Base-by-base conservation (phyloP, 2,797 vertebrate species). In the Lutra lutra region DNA sequence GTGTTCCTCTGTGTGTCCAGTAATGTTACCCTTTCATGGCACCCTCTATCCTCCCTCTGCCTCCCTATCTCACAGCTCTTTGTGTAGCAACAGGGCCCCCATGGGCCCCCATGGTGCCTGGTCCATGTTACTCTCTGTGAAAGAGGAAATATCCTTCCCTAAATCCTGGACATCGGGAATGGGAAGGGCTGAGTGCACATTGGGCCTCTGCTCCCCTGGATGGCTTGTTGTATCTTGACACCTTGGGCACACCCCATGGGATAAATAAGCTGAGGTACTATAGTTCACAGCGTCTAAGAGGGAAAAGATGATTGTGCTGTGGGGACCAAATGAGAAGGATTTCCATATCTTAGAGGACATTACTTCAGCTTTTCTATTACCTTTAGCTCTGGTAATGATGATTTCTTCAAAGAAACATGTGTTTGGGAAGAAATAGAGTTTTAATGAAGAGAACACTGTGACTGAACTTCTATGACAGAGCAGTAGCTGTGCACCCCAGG, bases 1-100 rank as follows among this genome's bases (percentile, higher is more conserved):
- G 21, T 1, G 0, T 14, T 32, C 4, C 9, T 64, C 27, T 2
- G 0, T 7, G 7, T 32, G 14, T 13, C n/a, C 46, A 14, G 7
- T 13, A 72, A 84, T 27, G 38, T 6, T 4, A 23, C 80, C 13
- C 40, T 70, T 35, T 18, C 18, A 3, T 4, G 25, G 5, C 17
- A 0, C 3, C 32, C 10, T 90, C 46, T 27, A 29, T 20, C 89
- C 29, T 79, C 25, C 8, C 46, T 66, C 15, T 62, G 15, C 1
- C 11, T 83, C 18, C 20, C 12, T 73, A 9, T 21, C 13, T 9
- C 23, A 78, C 17, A 12, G 29, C 23, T 83, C 17, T 75, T 32
- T 60, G 15, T 56, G 27, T 35, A 58, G 11, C 20, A 43, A 10
- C 23, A 94, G 46, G 64, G 20, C 7, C 40, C 43, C 12, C 51